A percentile compares a stretch with the other conserved stretches of the same genome.
Conservation (phyloP, 64 coral and sea anemone species). For the Montipora capricornis region DNA sequence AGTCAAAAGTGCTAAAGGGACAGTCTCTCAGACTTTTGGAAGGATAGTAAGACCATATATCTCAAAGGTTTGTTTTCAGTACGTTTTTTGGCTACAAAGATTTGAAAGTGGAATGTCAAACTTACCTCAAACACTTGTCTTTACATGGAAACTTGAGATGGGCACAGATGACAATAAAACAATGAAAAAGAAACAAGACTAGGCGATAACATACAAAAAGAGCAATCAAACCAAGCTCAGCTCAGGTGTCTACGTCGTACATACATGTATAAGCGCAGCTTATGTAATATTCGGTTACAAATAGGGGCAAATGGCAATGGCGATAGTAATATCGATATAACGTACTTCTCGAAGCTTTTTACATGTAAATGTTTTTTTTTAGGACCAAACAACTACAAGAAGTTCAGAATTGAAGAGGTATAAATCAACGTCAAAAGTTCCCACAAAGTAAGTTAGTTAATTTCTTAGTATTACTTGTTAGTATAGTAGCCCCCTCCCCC, state of each 20-base stretch:
- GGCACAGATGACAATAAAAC: neutral
- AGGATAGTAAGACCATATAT: neutral
- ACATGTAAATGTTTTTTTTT: neutral
- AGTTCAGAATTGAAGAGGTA: neutral
- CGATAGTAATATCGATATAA: too few species aligned
- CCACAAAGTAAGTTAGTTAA: neutral
- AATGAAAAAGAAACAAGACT: neutral
- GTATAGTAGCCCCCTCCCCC: too few species aligned
- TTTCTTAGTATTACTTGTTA: too few species aligned
- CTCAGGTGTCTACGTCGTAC: too few species aligned
- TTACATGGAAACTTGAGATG: neutral
- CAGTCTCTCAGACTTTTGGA: neutral
- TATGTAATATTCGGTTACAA: too few species aligned
- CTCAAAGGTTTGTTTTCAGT: slow-evolving; percentile 32
- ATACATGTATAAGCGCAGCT: too few species aligned
- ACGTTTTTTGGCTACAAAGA: neutral
- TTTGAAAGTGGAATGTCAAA: neutral
- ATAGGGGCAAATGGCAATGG: too few species aligned
- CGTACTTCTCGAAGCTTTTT: too few species aligned
- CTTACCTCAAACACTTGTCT: too few species aligned
- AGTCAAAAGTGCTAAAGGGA: slow-evolving; percentile 13
- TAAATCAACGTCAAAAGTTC: neutral
- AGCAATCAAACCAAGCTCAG: too few species aligned
- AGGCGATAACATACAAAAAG: too few species aligned
- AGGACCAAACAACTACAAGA: neutral